Evolutionary conservation across 2,113 vertebrate species (phyloP).

Genomic region (Brachyistius frenatus): DNA sequence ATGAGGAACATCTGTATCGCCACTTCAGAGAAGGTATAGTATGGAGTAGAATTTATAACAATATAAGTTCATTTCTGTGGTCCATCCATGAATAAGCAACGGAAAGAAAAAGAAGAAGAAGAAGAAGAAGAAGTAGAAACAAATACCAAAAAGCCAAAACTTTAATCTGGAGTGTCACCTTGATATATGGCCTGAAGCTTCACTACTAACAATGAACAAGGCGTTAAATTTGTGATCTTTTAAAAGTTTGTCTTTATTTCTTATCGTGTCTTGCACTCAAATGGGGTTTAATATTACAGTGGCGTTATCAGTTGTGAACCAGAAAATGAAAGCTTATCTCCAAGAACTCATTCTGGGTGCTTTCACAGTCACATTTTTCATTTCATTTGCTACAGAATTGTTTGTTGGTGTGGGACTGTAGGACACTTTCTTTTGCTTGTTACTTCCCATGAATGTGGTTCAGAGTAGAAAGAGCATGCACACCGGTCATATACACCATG

Average conservation of each 20-base stretch:
- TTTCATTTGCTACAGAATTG: constrained; percentile 49
- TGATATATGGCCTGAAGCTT: constrained; percentile 48
- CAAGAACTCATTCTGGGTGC: constrained; percentile 43
- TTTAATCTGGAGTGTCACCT: constrained; percentile 48
- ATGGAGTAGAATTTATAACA: background rate
- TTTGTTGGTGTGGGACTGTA: constrained; percentile 6
- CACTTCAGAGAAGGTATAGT: constrained; percentile 91
- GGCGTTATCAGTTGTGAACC: constrained; percentile 56
- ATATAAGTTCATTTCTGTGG: background rate
- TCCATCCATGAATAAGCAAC: constrained; percentile 6
- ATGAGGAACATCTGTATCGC: constrained; percentile 98
- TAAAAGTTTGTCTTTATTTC: constrained; percentile 55
- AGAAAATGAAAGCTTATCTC: constrained; percentile 67
- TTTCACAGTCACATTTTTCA: constrained; percentile 58
- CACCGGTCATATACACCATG: background rate
- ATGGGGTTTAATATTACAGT: constrained; percentile 62
- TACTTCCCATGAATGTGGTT: background rate
- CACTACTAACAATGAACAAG: constrained; percentile 26
- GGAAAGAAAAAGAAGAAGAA: background rate
- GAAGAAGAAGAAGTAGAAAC: background rate
- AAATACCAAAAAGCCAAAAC: constrained; percentile 15
- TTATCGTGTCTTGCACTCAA: constrained; percentile 60
- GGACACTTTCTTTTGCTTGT: constrained; percentile 17
- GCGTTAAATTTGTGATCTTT: constrained; percentile 42
- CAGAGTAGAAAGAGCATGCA: background rate